These are phyloP conservation scores for Xenopus petersii DNA, from an alignment of 2,797 vertebrate species.

Conservation along the genomic window DNA sequence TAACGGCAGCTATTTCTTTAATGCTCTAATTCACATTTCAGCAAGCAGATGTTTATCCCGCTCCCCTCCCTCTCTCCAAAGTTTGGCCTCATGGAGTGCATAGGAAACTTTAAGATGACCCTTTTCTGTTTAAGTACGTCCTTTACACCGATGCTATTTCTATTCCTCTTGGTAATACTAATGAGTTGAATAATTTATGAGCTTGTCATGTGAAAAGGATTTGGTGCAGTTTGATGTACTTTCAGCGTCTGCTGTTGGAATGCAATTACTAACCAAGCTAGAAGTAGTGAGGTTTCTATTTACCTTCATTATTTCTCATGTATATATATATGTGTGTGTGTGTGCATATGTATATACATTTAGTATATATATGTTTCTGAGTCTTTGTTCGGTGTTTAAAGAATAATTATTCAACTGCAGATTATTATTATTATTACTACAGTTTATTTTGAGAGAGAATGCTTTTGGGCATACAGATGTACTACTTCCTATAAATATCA, in stretches of 20 bases:
- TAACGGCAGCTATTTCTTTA: neutral
- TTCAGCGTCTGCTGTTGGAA: slow-evolving; percentile 68
- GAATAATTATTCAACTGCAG: no score
- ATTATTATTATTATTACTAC: no score
- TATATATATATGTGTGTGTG: no score
- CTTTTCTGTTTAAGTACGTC: slow-evolving; percentile 64
- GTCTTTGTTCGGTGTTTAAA: no score
- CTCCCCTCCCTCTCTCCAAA: slow-evolving; percentile 31
- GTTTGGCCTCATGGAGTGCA: slow-evolving; percentile 54
- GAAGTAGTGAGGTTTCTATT: slow-evolving; percentile 46
- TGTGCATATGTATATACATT: no score
- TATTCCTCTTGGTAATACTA: slow-evolving; percentile 76
- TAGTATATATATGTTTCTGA: no score
- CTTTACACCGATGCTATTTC: slow-evolving; percentile 68
- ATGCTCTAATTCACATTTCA: slow-evolving; percentile 9
- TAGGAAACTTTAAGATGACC: slow-evolving; percentile 65
- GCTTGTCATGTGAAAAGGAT: slow-evolving; percentile 84
- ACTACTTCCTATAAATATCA: no score
- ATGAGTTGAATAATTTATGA: slow-evolving; percentile 92
- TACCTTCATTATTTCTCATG: no score
- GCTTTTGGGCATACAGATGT: no score
- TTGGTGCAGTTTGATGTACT: slow-evolving; percentile 76
- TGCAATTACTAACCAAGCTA: slow-evolving; percentile 72
- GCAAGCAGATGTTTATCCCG: slow-evolving; percentile 1
- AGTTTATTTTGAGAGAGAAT: no score